Evolutionary conservation across 2,797 vertebrate genomes (phyloP), one percentile per base, ranked within the genome.

Genomic region (Cephalopachus bancanus): DNA sequence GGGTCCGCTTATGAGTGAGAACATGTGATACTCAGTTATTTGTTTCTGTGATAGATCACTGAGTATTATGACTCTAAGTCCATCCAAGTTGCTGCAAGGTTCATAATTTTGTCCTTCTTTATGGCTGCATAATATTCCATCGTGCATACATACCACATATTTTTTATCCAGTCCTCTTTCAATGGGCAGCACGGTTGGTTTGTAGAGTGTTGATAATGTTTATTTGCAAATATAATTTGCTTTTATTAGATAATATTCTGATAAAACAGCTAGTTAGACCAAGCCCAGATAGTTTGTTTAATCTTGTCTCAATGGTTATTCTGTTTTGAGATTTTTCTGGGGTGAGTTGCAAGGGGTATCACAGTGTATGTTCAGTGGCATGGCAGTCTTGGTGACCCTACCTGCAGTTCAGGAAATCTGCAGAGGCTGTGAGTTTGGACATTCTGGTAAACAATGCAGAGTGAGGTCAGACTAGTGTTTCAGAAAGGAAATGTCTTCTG

Each of bases 311-410:
- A 79, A 1, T 76, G 64, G 69, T 55, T n/a, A 57, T 86, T 89
- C 67, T n/a, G 14, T 86, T 91, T 84, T 80, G 28, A 69, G 16
- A 9, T 57, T 83, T 97, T 94, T 76, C 87, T 92, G 71, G 20
- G 14, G 19, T 64, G 19, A 64, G 20, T 57, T 94, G 7, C 71
- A 60, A 22, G 55, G 19, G 19, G 4, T 69, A 11, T 93, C 20
- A 14, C n/a, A 3, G 1, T 80, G 4, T 57, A 7, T 76, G 49
- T 62, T 22, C 24, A 19, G 12, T 62, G 51, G 30, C 11, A 30
- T n/a, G 17, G 24, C 33, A 22, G 0, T 79, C 22, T 72, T 92
- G 55, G 26, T 7, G 7, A 20, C 51, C n/a, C 24, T 76, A 57
- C 24, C 37, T 78, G 15, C 33, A 83, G 0, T 69, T 80, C 6